phyloP scores from a whole-genome alignment of 2,113 vertebrate species.

The Dendrocopos noguchii region DNA sequence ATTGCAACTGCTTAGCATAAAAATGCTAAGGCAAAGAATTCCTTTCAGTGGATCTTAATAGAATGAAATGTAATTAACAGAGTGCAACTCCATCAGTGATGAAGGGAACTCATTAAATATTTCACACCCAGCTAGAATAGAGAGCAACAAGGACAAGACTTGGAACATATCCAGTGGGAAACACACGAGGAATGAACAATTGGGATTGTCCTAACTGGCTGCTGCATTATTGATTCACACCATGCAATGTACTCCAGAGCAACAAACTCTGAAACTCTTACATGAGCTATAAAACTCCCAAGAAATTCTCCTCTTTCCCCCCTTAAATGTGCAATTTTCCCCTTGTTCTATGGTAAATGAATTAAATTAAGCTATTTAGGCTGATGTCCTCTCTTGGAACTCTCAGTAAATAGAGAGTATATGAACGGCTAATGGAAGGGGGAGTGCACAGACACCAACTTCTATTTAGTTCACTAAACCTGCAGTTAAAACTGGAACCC shows the following conservation, averaged over 20 bases:
- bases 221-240: not conserved
- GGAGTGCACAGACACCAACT: not conserved
- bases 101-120: not conserved
- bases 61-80: not conserved
- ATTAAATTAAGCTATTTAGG: conserved; percentile 5
- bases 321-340: not conserved
- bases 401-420: not conserved
- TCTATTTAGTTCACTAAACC: not conserved
- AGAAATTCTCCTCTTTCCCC: not conserved
- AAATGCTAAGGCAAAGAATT: not conserved
- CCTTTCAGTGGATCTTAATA: not conserved
- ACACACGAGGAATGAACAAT: not conserved
- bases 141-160: not conserved
- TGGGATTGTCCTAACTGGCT: not conserved
- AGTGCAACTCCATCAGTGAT: not conserved
- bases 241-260: not conserved
- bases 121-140: not conserved
- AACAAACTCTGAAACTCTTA: not conserved
- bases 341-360: not conserved
- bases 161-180: not conserved
- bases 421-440: conserved; percentile 6
- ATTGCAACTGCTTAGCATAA: not conserved
- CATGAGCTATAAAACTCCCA: not conserved
- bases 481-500: conserved; percentile 31
- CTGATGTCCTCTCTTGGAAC: not conserved